phyloP scores from a whole-genome alignment of 2,888 invertebrate genomes.

The Zygothrica quintamaculata region DNA sequence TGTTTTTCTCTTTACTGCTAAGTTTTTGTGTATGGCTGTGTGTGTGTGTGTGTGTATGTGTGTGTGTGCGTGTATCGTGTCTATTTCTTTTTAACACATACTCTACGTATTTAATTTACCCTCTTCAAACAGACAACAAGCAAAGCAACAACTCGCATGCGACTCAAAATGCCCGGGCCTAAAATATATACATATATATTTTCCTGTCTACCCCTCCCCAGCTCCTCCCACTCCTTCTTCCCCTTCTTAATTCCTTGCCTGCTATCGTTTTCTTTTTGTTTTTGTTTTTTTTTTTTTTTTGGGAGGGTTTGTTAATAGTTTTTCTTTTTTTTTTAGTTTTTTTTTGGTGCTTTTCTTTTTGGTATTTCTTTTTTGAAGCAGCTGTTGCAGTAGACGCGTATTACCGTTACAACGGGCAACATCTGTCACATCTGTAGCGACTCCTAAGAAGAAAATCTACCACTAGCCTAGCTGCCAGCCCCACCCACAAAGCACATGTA shows the following conservation, averaged over 20 bases:
- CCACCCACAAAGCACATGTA: too few species aligned
- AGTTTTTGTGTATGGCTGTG: not conserved
- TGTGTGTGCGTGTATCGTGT: conserved; percentile 9
- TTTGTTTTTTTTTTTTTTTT: conserved; percentile 1
- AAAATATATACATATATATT: too few species aligned
- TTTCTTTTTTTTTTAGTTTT: too few species aligned
- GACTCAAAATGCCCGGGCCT: conserved; percentile 3
- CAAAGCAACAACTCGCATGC: conserved; percentile 19
- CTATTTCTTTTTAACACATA: conserved; percentile 43
- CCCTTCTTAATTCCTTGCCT: too few species aligned
- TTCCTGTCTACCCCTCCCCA: too few species aligned
- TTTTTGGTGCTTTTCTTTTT: conserved; percentile 4
- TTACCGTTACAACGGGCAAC: conserved; percentile 31
- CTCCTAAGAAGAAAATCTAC: not conserved
- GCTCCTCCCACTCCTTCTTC: too few species aligned
- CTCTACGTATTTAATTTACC: conserved; percentile 50
- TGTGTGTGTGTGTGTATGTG: conserved; percentile 2
- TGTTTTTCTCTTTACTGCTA: conserved; percentile 8
- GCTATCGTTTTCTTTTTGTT: too few species aligned
- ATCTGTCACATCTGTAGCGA: conserved; percentile 40
- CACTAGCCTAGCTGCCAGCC: not conserved
- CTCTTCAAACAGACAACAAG: conserved; percentile 34
- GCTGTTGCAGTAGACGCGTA: conserved; percentile 45
- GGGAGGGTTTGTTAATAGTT: conserved; percentile 29
- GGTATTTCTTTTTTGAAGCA: conserved; percentile 39